Percentiles rank a stretch among this genome's conserved stretches.
phyloP scores from a whole-genome alignment of 2,797 vertebrate genomes.

The Arnoldichthys spilopterus region DNA sequence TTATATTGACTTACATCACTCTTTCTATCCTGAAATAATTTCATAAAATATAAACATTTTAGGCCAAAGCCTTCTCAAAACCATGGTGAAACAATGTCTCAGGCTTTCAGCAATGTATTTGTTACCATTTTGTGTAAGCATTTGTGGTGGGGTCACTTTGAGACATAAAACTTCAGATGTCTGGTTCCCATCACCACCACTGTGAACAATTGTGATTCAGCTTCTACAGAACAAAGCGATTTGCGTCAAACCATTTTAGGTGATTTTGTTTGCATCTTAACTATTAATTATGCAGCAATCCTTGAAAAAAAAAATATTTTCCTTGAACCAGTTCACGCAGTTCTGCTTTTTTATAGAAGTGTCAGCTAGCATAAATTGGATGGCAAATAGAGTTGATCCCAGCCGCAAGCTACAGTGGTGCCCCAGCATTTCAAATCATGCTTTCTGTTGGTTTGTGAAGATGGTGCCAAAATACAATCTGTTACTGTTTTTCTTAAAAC shows the following conservation, averaged over 20 bases:
- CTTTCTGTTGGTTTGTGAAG: background rate
- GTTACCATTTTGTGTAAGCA: background rate
- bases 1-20: background rate
- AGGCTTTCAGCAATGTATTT: background rate
- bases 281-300: background rate
- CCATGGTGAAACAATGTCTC: background rate
- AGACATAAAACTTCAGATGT: background rate
- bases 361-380: background rate
- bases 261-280: background rate
- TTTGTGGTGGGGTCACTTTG: background rate
- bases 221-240: background rate
- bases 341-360: slow-evolving; percentile 3
- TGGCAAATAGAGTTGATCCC: background rate
- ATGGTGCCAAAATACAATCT: slow-evolving; percentile 1
- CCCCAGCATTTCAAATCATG: background rate
- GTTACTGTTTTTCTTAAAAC: slow-evolving; percentile 34
- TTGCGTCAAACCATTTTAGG: too few species aligned
- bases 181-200: background rate
- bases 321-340: slow-evolving; percentile 8
- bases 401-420: background rate
- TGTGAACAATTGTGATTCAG: background rate
- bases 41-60: background rate
- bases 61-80: background rate
- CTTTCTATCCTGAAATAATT: background rate
- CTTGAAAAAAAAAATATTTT: background rate